Base-by-base conservation (phyloP, 2,797 vertebrate species). In the Enteromius treurensis region DNA sequence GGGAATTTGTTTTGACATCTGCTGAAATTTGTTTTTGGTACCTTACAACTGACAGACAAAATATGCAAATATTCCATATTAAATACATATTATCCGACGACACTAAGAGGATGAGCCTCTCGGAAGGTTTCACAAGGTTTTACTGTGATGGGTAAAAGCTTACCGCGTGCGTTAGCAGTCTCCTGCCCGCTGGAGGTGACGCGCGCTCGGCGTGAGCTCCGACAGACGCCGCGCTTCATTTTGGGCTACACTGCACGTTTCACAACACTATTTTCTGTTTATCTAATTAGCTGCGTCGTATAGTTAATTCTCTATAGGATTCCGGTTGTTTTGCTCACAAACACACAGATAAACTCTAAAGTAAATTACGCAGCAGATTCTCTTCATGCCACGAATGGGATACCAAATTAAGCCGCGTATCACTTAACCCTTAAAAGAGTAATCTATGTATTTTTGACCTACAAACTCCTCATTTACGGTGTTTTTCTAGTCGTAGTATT, bases 101-200 rank as follows among this genome's bases (percentile, higher is more conserved):
- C 6, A 60, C 10, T 4, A 26, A 64, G 26, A 34, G 8, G 11
- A 42, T 2, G 42, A 73, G 29, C 26, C 13, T 47, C 26, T 73
- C 19, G 5, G 47, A 26, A 37, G 4, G 8, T 67, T 67, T 37
- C 58, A 26, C 2, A 23, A 14, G 14, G 34, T 65, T 81, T 81
- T 65, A 19, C 60, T 76, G 70, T 32, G 60, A 64, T 55, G n/a
- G 32, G 17, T 64, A 23, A 67, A 65, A 76, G 26, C 23, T 83
- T 65, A 60, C 37, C 19, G 51, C 67, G 75, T 67, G 55, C 21
- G 21, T 76, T 37, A 53, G n/a, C 9, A 53, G 13, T 70, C 53
- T 83, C 42, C 29, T 71, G 40, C 65, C 74, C 82, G 82, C 53
- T 62, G 55, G 37, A 70, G 65, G 53, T 62, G 74, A 71, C 40